These are phyloP conservation scores for Anas platyrhynchos DNA, from an alignment of 2,113 vertebrate species.

Conservation along the genomic window DNA sequence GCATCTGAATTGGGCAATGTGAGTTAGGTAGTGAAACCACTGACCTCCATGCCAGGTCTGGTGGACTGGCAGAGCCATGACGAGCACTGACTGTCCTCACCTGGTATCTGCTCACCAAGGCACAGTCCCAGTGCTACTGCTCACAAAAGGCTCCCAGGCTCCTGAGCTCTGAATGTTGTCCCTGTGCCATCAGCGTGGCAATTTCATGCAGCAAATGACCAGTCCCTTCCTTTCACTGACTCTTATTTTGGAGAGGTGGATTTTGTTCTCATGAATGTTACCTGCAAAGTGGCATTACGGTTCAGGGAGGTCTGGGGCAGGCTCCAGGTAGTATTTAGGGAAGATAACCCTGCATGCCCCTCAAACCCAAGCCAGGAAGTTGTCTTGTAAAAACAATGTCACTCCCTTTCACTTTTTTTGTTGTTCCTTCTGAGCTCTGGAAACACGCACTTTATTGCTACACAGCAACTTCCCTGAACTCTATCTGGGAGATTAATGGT, in stretches of 20 bases:
- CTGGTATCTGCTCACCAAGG: neutral
- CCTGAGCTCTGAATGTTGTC: neutral
- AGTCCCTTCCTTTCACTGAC: neutral
- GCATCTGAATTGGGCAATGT: neutral
- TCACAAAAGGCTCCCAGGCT: neutral
- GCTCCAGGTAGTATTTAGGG: neutral
- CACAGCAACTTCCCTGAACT: slow-evolving; percentile 67
- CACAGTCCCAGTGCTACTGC: neutral
- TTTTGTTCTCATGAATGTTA: neutral
- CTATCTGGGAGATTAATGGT: slow-evolving; percentile 74
- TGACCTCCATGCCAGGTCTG: neutral
- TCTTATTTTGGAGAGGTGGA: neutral
- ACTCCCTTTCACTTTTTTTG: slow-evolving; percentile 19
- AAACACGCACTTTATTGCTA: slow-evolving; percentile 61
- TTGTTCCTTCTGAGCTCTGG: slow-evolving; percentile 40
- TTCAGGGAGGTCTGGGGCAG: neutral
- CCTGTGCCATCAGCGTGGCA: neutral
- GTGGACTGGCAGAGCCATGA: neutral
- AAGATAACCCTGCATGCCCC: neutral
- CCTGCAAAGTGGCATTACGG: neutral
- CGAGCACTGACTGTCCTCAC: neutral
- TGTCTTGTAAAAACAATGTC: slow-evolving; percentile 3
- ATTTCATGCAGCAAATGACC: neutral
- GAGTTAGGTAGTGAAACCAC: accelerated
- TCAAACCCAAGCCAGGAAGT: neutral